Percentiles rank a stretch among this genome's conserved stretches.
These are phyloP conservation scores for Hypomecis atomaria DNA, from an alignment of 2,888 invertebrate species.

Conservation along the genomic window DNA sequence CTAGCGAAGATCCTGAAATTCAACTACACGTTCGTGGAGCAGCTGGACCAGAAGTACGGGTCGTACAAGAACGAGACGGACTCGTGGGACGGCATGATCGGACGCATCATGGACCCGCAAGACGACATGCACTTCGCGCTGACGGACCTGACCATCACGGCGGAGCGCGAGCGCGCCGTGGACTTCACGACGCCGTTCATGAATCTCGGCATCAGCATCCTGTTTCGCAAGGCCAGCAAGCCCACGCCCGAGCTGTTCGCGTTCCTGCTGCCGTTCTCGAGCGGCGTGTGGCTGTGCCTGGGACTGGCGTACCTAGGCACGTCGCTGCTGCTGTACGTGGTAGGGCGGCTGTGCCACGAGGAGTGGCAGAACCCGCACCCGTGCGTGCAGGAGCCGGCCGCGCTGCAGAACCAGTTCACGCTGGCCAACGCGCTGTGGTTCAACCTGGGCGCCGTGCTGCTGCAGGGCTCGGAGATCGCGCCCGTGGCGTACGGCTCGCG, in stretches of 20 bases:
- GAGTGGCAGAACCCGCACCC: constrained; percentile 97
- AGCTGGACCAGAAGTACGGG: constrained; percentile 89
- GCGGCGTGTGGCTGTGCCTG: constrained; percentile 92
- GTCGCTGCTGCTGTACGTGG: constrained; percentile 91
- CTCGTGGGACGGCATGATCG: constrained; percentile 90
- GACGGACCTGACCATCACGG: constrained; percentile 95
- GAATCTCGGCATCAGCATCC: constrained; percentile 95
- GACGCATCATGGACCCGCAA: constrained; percentile 85
- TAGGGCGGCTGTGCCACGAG: constrained; percentile 92
- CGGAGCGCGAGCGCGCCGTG: constrained; percentile 93
- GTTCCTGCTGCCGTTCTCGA: constrained; percentile 95
- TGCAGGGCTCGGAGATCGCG: constrained; percentile 94
- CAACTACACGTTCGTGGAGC: constrained; percentile 91
- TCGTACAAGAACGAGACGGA: constrained; percentile 81
- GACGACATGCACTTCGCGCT: constrained; percentile 95
- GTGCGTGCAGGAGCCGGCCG: constrained; percentile 92
- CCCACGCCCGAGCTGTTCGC: constrained; percentile 95
- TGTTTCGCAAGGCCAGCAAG: constrained; percentile 93
- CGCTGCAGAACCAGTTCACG: constrained; percentile 93
- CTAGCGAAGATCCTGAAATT: constrained; percentile 90
- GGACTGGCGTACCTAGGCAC: constrained; percentile 92
- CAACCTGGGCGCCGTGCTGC: constrained; percentile 92
- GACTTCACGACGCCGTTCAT: constrained; percentile 99
- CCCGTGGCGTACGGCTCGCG: constrained; percentile 94
- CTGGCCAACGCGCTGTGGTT: constrained; percentile 95